Evolutionary conservation across 2,797 vertebrate species (phyloP).

Genomic region (Cichlasoma orientale): DNA sequence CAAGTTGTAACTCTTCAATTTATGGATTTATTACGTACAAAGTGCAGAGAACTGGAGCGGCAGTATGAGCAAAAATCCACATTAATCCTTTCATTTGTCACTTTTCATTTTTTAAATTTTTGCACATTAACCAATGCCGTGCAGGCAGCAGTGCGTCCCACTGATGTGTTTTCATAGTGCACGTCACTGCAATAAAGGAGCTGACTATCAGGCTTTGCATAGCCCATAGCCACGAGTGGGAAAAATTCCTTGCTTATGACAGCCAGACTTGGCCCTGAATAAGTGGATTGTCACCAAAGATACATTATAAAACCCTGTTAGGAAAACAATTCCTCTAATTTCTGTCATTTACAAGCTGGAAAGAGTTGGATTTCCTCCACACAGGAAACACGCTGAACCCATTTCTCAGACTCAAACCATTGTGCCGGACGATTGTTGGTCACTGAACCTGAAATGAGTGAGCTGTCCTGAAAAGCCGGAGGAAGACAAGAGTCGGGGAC

Average conservation of each 20-base stretch:
- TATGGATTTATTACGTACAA: not conserved
- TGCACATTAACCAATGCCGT: not conserved
- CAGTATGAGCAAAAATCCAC: not conserved
- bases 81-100: not conserved
- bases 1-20: not conserved
- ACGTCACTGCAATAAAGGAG: not conserved
- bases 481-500: constrained; percentile 53
- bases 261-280: not conserved
- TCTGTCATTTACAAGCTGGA: not conserved
- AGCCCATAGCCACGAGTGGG: accelerated
- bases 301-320: not conserved
- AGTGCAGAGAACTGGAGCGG: not conserved
- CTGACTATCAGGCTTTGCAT: not conserved
- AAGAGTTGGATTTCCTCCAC: constrained; percentile 13
- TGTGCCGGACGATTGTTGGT: constrained; percentile 51
- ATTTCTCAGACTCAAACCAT: constrained; percentile 46
- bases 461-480: constrained; percentile 46
- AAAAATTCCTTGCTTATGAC: not conserved
- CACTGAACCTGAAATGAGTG: constrained; percentile 73
- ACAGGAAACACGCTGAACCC: constrained; percentile 22
- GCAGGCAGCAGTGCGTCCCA: not conserved
- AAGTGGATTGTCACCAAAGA: not conserved
- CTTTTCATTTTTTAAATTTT: not conserved
- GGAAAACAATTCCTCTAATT: not conserved
- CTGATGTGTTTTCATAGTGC: not conserved